These are phyloP conservation scores for Pocillopora meandrina DNA, from an alignment of 92 coral and sea anemone genomes.

Conservation along the genomic window DNA sequence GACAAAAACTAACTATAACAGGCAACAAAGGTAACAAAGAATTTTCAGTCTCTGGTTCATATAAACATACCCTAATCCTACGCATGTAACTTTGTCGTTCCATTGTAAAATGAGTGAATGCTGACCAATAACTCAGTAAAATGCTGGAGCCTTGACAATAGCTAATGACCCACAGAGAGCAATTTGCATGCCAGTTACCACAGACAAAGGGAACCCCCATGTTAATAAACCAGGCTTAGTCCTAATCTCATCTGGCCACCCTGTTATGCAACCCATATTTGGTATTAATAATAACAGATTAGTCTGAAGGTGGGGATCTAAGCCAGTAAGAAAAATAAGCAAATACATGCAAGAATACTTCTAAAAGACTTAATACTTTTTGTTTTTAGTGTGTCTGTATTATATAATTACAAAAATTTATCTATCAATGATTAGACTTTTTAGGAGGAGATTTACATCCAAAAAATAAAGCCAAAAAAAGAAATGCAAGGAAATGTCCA, in stretches of 20 bases:
- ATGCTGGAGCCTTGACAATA: neutral
- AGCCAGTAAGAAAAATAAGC: neutral
- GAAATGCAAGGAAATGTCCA: no score
- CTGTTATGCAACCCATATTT: conserved; percentile 5
- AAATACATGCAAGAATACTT: neutral
- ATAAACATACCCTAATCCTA: neutral
- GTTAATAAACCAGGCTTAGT: neutral
- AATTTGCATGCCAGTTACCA: neutral
- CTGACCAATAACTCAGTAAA: neutral
- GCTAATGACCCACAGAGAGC: conserved; percentile 2
- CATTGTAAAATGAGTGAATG: neutral
- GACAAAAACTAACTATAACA: no score
- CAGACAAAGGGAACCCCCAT: neutral
- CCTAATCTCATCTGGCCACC: neutral
- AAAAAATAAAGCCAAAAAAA: no score
- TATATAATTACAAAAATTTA: neutral
- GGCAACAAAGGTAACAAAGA: neutral
- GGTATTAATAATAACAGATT: conserved; percentile 10
- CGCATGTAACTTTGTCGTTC: neutral
- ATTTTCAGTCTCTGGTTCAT: neutral
- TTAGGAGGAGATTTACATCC: no score
- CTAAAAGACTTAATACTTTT: neutral
- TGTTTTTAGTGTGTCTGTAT: neutral
- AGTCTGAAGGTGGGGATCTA: neutral
- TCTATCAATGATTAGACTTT: neutral